A percentile compares a stretch with the other conserved stretches of the same genome.
These are phyloP conservation scores for Sternotherus odoratus DNA, from an alignment of 2,797 vertebrate species.

Conservation along the genomic window DNA sequence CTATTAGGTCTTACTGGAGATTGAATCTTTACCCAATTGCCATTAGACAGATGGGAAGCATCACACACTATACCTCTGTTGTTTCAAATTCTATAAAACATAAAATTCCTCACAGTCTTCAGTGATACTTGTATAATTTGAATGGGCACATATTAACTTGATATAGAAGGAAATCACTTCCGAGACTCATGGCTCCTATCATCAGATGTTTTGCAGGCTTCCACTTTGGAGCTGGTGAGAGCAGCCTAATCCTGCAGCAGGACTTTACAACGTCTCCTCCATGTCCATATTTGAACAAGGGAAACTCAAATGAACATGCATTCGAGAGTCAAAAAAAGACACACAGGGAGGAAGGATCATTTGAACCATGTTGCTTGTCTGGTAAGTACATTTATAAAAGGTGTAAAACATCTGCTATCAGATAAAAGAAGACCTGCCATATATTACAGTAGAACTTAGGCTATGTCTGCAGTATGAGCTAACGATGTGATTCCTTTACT, in stretches of 20 bases:
- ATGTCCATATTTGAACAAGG: background rate
- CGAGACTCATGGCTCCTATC: background rate
- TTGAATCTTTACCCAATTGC: background rate
- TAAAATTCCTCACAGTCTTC: background rate
- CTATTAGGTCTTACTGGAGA: background rate
- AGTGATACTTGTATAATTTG: background rate
- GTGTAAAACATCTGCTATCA: constrained; percentile 34
- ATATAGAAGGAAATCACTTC: background rate
- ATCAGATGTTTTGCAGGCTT: background rate
- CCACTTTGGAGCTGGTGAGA: background rate
- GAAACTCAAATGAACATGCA: constrained; percentile 8
- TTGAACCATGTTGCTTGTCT: background rate
- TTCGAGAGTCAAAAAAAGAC: background rate
- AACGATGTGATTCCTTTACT: too few relatives aligned
- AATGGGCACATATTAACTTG: background rate
- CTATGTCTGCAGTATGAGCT: too few relatives aligned
- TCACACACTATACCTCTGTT: background rate
- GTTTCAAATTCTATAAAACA: background rate
- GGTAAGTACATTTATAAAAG: background rate
- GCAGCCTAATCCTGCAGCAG: background rate
- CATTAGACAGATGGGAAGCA: background rate
- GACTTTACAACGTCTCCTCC: background rate
- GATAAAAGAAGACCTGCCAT: background rate
- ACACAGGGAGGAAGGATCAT: constrained; percentile 19
- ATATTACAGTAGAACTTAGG: background rate